Evolutionary conservation across 2,888 invertebrate species (phyloP).

Genomic region (Diarsia dahlii): DNA sequence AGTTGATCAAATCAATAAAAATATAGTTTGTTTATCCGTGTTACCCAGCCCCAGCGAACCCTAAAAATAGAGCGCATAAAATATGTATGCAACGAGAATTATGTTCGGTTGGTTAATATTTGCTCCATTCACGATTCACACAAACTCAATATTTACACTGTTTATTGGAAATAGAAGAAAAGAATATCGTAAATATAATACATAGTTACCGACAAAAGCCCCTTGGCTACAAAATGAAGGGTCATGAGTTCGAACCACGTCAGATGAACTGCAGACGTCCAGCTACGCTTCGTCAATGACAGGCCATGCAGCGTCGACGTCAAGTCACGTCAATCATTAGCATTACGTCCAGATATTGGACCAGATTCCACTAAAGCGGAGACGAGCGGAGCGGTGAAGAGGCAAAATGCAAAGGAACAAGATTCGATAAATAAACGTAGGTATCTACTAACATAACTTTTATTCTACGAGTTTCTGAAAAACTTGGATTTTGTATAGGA

Average conservation of each 20-base stretch:
- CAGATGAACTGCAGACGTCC: neutral
- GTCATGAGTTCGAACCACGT: slow-evolving; percentile 5
- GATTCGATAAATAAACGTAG: neutral
- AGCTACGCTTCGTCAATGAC: neutral
- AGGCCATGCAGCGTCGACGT: neutral
- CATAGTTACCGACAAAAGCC: neutral
- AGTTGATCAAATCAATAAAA: neutral
- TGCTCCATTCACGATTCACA: slow-evolving; percentile 31
- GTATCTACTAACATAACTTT: too few relatives aligned
- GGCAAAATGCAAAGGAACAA: neutral
- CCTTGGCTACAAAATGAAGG: neutral
- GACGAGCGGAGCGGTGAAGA: neutral
- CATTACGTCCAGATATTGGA: neutral
- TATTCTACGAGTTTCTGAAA: too few relatives aligned
- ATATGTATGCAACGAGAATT: slow-evolving; percentile 59
- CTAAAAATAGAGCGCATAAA: slow-evolving; percentile 44
- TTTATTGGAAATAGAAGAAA: slow-evolving; percentile 30
- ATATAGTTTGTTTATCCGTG: neutral
- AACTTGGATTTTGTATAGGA: too few relatives aligned
- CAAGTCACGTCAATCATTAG: slow-evolving; percentile 6
- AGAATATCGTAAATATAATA: slow-evolving; percentile 10
- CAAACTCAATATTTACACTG: slow-evolving; percentile 31
- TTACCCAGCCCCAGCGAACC: slow-evolving; percentile 12
- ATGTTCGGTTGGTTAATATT: slow-evolving; percentile 49
- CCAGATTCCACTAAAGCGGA: neutral